Evolutionary conservation across 2,888 invertebrate genomes (phyloP), one percentile per base, ranked within the genome.

Genomic region (Troides helena): DNA sequence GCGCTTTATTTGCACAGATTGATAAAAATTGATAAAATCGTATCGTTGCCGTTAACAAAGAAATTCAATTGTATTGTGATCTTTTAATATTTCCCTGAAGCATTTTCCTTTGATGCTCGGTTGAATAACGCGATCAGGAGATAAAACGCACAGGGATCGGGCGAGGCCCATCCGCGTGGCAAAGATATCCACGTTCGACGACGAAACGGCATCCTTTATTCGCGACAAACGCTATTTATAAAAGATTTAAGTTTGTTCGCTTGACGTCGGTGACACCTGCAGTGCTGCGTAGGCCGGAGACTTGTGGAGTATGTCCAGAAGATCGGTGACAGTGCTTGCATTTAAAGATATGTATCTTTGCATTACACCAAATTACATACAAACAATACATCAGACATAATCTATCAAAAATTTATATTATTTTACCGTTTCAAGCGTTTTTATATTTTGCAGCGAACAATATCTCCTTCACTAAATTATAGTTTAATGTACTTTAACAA

Each of bases 41-140:
- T 65, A 50, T 68, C 59, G 57, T 57, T 43, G 18, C 12, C 53
- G 82, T 81, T 82, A 50, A 83, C 63, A 72, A 67, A 67, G 69
- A 67, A 71, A 67, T 71, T 68, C 39, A 85, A 83, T 83, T 81
- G 82, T 81, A 84, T 81, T 84, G 77, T 81, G 82, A 81, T 83
- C 86, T 83, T 85, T 84, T 86, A 85, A 87, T 87, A 85, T 87
- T 87, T 66, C 86, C 82, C 80, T 78, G 76, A 83, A 83, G 81
- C 84, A 84, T 89, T 89, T 89, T 87, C 82, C 85, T 89, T 90
- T 88, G 88, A 89, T 86, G 86, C 88, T 88, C 85, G 85, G 85
- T 80, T 89, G 88, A 89, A 88, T 89, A 89, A 90, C 85, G 85
- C 87, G 90, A 90, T 90, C 88, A 88, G 88, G 86, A 89, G 87